Conservation (phyloP, 2,888 invertebrate species). For the Diaphora mendica region DNA sequence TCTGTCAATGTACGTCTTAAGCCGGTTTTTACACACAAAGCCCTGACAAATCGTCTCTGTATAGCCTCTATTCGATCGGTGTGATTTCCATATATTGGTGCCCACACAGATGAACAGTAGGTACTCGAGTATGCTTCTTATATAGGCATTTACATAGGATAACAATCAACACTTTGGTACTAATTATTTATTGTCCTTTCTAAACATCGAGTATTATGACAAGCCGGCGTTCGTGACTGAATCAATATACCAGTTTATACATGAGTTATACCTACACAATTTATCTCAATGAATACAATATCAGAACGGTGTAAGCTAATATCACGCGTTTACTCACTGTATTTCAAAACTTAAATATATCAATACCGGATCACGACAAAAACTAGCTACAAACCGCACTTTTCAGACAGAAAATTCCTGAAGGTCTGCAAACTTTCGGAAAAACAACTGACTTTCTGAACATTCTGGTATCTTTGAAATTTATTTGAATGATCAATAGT, state of each 20-base stretch:
- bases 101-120: no score
- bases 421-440: background rate
- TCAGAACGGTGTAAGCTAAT: background rate
- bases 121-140: no score
- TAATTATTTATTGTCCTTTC: background rate
- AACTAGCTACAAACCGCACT: background rate
- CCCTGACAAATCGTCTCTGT: no score
- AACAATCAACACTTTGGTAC: background rate
- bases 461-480: background rate
- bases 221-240: background rate
- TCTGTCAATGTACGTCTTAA: no score
- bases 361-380: background rate
- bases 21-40: no score
- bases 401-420: background rate
- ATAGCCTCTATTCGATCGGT: no score
- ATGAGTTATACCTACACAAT: background rate
- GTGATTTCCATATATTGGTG: no score
- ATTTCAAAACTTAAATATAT: background rate
- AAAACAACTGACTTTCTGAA: background rate
- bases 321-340: background rate
- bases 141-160: background rate
- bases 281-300: background rate
- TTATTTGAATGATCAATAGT: background rate
- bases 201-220: background rate
- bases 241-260: background rate